A percentile compares a stretch with the other conserved stretches of the same genome.
Conservation (phyloP, 35 echinoderm and acorn worm genomes). For the Hemicentrotus pulcherrimus region DNA sequence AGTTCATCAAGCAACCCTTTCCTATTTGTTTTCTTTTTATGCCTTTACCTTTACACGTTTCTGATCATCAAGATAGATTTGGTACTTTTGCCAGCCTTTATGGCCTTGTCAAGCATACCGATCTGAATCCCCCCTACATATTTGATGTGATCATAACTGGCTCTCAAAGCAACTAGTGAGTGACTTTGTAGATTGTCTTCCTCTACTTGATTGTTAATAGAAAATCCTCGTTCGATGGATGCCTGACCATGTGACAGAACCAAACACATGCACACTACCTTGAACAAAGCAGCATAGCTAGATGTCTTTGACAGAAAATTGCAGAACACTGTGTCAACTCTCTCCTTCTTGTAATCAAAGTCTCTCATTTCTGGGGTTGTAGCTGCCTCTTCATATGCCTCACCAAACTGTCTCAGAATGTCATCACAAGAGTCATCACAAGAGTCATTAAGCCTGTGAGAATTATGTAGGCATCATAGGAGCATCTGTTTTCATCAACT, state of each 20-base stretch:
- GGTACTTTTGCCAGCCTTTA: slow-evolving; percentile 67
- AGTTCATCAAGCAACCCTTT: slow-evolving; percentile 54
- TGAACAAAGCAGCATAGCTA: neutral
- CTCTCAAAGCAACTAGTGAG: slow-evolving; percentile 50
- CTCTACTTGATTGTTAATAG: slow-evolving; percentile 69
- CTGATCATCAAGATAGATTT: slow-evolving; percentile 62
- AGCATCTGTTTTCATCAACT: slow-evolving; percentile 59
- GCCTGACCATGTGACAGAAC: slow-evolving; percentile 68
- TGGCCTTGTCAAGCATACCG: slow-evolving; percentile 33
- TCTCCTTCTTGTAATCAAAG: slow-evolving; percentile 55
- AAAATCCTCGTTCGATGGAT: slow-evolving; percentile 72
- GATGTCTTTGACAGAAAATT: neutral
- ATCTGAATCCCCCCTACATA: slow-evolving; percentile 67
- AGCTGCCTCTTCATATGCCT: slow-evolving; percentile 40
- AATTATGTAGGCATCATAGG: slow-evolving; percentile 69
- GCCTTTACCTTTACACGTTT: slow-evolving; percentile 53
- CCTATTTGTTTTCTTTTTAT: slow-evolving; percentile 43
- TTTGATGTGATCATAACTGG: slow-evolving; percentile 67
- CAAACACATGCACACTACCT: slow-evolving; percentile 25
- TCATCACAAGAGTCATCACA: slow-evolving; percentile 52
- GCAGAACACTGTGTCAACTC: slow-evolving; percentile 58
- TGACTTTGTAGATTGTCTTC: slow-evolving; percentile 59
- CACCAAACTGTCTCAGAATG: slow-evolving; percentile 53
- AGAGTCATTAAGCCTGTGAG: slow-evolving; percentile 41
- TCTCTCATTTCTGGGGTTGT: slow-evolving; percentile 45